Conservation (phyloP, 1,140 invertebrate genomes). For the Bicyclus anynana region DNA sequence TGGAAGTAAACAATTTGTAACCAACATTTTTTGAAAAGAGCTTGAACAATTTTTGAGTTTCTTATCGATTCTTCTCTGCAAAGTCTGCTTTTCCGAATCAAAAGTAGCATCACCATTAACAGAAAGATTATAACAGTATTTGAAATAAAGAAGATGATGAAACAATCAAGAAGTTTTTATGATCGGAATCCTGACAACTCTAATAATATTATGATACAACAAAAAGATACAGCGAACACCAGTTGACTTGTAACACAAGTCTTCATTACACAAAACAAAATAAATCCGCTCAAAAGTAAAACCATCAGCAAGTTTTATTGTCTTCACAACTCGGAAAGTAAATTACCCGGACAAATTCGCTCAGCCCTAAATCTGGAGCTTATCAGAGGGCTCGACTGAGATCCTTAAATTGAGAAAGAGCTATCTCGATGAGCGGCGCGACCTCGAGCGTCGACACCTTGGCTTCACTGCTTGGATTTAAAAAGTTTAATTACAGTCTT, state of each 20-base stretch:
- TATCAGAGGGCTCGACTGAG: constrained; percentile 60
- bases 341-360: constrained; percentile 73
- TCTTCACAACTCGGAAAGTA: constrained; percentile 70
- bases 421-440: constrained; percentile 58
- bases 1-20: no score
- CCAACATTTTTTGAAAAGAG: no score
- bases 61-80: no score
- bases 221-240: constrained; percentile 19
- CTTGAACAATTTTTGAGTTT: no score
- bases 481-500: constrained; percentile 63
- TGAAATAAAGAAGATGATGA: no score
- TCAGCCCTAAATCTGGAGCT: constrained; percentile 69
- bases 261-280: constrained; percentile 64
- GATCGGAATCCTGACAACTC: not conserved
- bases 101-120: no score
- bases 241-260: constrained; percentile 54
- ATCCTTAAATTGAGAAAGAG: constrained; percentile 70
- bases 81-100: no score
- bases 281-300: constrained; percentile 57
- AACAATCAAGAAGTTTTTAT: not conserved
- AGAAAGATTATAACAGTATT: no score
- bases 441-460: constrained; percentile 63
- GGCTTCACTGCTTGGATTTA: constrained; percentile 50
- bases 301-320: constrained; percentile 62
- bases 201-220: not conserved